These are phyloP conservation scores for Linnaemya vulpina DNA, from an alignment of 2,888 invertebrate genomes.

Conservation along the genomic window DNA sequence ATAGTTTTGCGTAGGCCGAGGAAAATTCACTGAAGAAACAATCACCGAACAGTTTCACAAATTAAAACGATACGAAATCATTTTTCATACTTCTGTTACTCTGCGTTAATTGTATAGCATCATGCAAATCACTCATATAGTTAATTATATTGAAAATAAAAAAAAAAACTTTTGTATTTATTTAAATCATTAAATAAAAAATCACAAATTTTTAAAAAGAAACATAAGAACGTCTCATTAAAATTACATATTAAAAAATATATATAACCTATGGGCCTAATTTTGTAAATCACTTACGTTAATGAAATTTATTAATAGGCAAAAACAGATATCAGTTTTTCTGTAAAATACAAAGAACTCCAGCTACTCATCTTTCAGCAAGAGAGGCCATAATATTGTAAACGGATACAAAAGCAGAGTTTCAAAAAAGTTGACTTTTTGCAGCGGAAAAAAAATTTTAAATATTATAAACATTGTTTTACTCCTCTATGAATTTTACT, in stretches of 20 bases:
- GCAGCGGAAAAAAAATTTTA: too few species aligned
- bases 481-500: too few species aligned
- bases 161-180: constrained; percentile 13
- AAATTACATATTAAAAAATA: background rate
- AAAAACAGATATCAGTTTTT: too few species aligned
- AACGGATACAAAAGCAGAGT: too few species aligned
- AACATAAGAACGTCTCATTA: background rate
- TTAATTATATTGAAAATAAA: constrained; percentile 18
- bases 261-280: too few species aligned
- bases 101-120: background rate
- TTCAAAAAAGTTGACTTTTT: too few species aligned
- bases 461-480: too few species aligned
- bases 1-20: too few species aligned
- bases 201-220: background rate
- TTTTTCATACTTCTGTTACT: constrained; percentile 9
- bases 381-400: too few species aligned
- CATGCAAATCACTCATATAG: background rate
- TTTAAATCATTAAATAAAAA: constrained; percentile 1
- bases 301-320: too few species aligned
- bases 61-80: background rate
- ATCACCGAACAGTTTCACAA: background rate
- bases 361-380: too few species aligned
- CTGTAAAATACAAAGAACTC: too few species aligned
- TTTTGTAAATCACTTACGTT: background rate
- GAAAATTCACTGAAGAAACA: background rate